phyloP scores from a whole-genome alignment of 2,888 invertebrate species.

The Cephus sareptanus region DNA sequence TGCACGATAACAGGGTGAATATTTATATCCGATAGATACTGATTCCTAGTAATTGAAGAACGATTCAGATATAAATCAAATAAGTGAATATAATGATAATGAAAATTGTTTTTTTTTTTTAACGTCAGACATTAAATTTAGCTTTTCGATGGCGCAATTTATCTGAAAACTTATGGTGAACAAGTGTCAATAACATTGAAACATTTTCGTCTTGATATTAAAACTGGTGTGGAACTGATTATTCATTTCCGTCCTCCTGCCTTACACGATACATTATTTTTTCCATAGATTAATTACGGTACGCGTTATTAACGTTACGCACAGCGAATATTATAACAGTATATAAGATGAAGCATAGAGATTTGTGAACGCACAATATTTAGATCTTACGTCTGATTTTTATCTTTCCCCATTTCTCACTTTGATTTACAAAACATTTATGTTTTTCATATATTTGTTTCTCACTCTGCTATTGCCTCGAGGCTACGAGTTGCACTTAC shows the following conservation, averaged over 20 bases:
- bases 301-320: too few relatives aligned
- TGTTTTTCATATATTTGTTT: neutral
- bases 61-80: neutral
- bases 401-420: neutral
- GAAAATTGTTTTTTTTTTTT: neutral
- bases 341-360: too few relatives aligned
- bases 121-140: neutral
- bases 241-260: constrained; percentile 3
- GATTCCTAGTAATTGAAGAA: neutral
- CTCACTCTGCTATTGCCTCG: neutral
- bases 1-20: neutral
- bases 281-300: neutral
- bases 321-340: too few relatives aligned
- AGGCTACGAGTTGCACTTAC: neutral
- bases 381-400: too few relatives aligned
- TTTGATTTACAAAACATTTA: neutral
- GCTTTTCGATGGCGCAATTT: neutral
- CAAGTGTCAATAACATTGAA: neutral
- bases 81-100: neutral
- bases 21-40: neutral
- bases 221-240: constrained; percentile 20
- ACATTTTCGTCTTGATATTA: neutral
- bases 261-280: neutral
- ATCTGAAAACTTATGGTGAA: neutral
- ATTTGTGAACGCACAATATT: too few relatives aligned